Evolutionary conservation across 2,888 invertebrate genomes (phyloP).

Genomic region (Phaedon cochleariae): DNA sequence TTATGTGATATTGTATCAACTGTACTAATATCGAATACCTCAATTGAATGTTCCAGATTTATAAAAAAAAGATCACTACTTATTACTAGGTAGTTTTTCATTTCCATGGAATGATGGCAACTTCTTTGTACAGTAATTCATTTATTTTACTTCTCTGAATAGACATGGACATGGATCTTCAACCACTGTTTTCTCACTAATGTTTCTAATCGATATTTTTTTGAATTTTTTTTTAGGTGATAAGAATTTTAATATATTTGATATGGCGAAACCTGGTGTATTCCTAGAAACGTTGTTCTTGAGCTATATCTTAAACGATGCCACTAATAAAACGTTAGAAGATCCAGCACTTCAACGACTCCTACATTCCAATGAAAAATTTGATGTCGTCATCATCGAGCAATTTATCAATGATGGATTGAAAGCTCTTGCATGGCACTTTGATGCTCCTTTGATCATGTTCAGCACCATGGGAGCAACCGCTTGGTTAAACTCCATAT

Average conservation of each 20-base stretch:
- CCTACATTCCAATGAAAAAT: slow-evolving; percentile 53
- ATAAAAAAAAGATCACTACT: no score
- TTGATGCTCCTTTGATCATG: slow-evolving; percentile 53
- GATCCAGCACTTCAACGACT: slow-evolving; percentile 54
- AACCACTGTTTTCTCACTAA: no score
- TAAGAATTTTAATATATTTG: not conserved
- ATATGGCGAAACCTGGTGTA: not conserved
- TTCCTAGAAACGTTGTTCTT: not conserved
- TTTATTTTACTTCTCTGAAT: no score
- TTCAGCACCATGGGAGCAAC: slow-evolving; percentile 62
- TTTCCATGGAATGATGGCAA: no score
- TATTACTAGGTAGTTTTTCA: no score
- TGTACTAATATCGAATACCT: no score
- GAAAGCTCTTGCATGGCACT: slow-evolving; percentile 55
- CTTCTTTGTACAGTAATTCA: no score
- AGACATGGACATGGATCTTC: no score
- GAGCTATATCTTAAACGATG: not conserved
- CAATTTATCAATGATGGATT: slow-evolving; percentile 63
- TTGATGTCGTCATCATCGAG: slow-evolving; percentile 59
- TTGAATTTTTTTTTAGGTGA: not conserved
- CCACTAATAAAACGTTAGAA: slow-evolving; percentile 43
- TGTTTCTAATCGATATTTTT: no score
- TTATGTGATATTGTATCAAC: no score
- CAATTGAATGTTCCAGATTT: no score
- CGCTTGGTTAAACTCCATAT: slow-evolving; percentile 61